A percentile compares a stretch with the other conserved stretches of the same genome.
Evolutionary conservation across 2,888 invertebrate genomes (phyloP).

Genomic region (Agrenia bidenticulata): DNA sequence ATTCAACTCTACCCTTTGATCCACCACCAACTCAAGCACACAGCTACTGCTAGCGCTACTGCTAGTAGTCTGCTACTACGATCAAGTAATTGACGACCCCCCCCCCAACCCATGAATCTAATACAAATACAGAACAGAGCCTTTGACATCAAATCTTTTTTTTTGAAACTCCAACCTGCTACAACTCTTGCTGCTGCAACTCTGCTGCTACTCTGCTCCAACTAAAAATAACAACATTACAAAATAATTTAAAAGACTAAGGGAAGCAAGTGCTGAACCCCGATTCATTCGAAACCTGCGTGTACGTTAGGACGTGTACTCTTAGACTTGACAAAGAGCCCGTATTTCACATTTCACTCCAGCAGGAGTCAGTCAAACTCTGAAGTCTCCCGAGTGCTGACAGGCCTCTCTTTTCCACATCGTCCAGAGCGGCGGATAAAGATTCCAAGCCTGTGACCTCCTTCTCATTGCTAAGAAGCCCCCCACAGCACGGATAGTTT

Average conservation of each 20-base stretch:
- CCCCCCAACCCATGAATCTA: too few relatives aligned
- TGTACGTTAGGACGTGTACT: background rate
- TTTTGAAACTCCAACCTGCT: too few relatives aligned
- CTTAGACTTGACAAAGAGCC: too few relatives aligned
- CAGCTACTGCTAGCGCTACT: too few relatives aligned
- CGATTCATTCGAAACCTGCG: background rate
- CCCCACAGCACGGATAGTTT: too few relatives aligned
- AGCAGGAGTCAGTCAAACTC: slow-evolving; percentile 1
- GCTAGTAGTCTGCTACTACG: too few relatives aligned
- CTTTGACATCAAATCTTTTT: too few relatives aligned
- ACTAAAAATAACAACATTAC: background rate
- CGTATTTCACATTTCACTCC: background rate
- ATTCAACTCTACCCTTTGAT: background rate
- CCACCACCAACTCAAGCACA: background rate
- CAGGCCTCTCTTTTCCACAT: background rate
- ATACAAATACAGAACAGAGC: too few relatives aligned
- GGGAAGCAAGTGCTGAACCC: background rate
- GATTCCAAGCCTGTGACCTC: too few relatives aligned
- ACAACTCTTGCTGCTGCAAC: too few relatives aligned
- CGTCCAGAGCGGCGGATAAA: background rate
- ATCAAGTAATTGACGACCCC: too few relatives aligned
- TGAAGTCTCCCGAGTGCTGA: slow-evolving; percentile 14
- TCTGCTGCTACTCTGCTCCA: background rate
- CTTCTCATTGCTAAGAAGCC: too few relatives aligned
- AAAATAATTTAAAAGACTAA: background rate